phyloP scores from a whole-genome alignment of 2,888 invertebrate genomes.

The Melieria omissa region DNA sequence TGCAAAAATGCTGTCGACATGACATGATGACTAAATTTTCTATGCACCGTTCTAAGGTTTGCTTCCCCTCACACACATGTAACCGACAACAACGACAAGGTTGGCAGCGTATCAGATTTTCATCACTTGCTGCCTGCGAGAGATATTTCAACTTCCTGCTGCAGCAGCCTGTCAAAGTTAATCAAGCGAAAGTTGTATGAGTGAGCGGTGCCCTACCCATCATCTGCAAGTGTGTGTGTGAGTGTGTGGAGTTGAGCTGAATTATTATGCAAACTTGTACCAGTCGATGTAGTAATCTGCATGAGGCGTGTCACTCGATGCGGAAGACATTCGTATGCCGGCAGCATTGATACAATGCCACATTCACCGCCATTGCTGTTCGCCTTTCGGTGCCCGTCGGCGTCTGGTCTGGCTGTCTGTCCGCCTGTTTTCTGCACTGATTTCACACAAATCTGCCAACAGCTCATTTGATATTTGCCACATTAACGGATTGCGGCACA shows the following conservation, averaged over 20 bases:
- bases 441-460: neutral
- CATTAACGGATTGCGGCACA: too few species aligned
- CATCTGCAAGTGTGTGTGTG: neutral
- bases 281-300: constrained; percentile 36
- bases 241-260: neutral
- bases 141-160: neutral
- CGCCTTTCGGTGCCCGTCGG: too few species aligned
- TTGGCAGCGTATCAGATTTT: neutral
- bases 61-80: neutral
- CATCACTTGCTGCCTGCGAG: too few species aligned
- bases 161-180: constrained; percentile 10
- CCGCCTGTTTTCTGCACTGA: too few species aligned
- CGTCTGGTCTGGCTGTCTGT: too few species aligned
- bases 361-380: neutral
- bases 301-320: constrained; percentile 43
- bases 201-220: neutral
- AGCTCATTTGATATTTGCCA: too few species aligned
- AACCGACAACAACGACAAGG: too few species aligned
- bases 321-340: constrained; percentile 1
- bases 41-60: neutral
- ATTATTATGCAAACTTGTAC: constrained; percentile 22
- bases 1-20: constrained; percentile 31
- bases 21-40: constrained; percentile 26
- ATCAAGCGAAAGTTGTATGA: constrained; percentile 12
- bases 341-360: neutral